Evolutionary conservation across 2,888 invertebrate species (phyloP).

Genomic region (Drosophila ezoana): DNA sequence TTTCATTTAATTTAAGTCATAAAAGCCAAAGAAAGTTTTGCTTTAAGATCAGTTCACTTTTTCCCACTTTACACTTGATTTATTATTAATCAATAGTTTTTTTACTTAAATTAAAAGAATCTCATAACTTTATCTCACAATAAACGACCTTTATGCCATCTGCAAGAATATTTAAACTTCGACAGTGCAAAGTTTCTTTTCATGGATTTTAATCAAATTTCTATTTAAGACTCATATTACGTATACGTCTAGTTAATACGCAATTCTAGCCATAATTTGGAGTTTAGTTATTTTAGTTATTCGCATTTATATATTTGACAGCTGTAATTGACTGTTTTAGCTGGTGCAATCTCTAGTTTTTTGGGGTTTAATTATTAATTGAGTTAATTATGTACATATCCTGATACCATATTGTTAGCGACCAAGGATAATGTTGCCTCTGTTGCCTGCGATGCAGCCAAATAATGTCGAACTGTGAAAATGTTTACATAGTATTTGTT

Average conservation of each 20-base stretch:
- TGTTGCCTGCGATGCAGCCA: constrained; percentile 84
- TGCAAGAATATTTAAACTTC: constrained; percentile 24
- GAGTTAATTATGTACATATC: constrained; percentile 53
- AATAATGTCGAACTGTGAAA: constrained; percentile 84
- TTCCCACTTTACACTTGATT: no score
- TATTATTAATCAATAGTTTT: no score
- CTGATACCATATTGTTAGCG: constrained; percentile 84
- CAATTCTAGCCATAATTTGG: constrained; percentile 22
- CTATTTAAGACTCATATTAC: constrained; percentile 8
- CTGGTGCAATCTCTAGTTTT: constrained; percentile 35
- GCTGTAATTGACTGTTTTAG: constrained; percentile 4
- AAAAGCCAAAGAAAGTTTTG: background rate
- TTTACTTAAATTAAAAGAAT: no score
- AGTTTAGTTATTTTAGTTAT: background rate
- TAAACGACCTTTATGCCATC: background rate
- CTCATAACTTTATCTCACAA: no score
- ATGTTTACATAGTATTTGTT: constrained; percentile 56
- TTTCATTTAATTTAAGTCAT: background rate
- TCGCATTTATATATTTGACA: background rate
- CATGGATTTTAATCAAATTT: background rate
- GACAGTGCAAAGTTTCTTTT: background rate
- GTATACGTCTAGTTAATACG: constrained; percentile 41
- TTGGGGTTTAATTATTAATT: constrained; percentile 9
- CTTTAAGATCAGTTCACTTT: background rate
- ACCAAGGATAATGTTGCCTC: constrained; percentile 84